These are phyloP conservation scores for Plectropomus leopardus DNA, from an alignment of 2,113 vertebrate genomes.

Conservation along the genomic window DNA sequence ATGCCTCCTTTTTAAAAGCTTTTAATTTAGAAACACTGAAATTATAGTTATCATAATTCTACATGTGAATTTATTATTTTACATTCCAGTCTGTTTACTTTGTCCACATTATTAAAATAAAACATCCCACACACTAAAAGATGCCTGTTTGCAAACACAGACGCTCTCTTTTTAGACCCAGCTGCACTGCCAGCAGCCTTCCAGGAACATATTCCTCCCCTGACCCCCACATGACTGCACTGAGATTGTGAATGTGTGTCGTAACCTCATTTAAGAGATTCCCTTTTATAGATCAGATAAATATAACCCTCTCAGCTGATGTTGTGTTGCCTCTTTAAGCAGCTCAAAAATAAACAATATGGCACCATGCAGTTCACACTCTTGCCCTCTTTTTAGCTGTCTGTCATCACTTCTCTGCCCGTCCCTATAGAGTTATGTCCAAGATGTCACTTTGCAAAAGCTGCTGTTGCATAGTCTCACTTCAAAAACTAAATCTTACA, in stretches of 20 bases:
- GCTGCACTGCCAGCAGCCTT: conserved; percentile 26
- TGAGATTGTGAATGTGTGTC: conserved; percentile 36
- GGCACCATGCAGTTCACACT: conserved; percentile 12
- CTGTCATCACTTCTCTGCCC: background rate
- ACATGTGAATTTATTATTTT: conserved; percentile 36
- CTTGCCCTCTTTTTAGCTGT: background rate
- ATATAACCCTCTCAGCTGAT: conserved; percentile 55
- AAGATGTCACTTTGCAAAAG: too few species aligned
- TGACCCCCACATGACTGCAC: conserved; percentile 43
- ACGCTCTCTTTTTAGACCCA: conserved; percentile 3
- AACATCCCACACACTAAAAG: conserved; percentile 35
- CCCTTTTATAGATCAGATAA: conserved; percentile 65
- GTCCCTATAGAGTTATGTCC: background rate
- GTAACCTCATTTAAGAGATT: conserved; percentile 36
- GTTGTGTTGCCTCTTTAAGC: conserved; percentile 13
- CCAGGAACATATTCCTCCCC: conserved; percentile 10
- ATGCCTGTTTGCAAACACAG: conserved; percentile 61
- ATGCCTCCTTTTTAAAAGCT: background rate
- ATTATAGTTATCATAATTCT: conserved; percentile 18
- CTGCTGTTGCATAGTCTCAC: conserved; percentile 4
- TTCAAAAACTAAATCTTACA: background rate
- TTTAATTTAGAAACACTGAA: background rate
- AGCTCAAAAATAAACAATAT: conserved; percentile 40
- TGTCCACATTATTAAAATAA: conserved; percentile 51
- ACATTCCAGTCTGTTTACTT: conserved; percentile 22